Conservation (phyloP, 2,797 vertebrate species). For the Alectoris magna region DNA sequence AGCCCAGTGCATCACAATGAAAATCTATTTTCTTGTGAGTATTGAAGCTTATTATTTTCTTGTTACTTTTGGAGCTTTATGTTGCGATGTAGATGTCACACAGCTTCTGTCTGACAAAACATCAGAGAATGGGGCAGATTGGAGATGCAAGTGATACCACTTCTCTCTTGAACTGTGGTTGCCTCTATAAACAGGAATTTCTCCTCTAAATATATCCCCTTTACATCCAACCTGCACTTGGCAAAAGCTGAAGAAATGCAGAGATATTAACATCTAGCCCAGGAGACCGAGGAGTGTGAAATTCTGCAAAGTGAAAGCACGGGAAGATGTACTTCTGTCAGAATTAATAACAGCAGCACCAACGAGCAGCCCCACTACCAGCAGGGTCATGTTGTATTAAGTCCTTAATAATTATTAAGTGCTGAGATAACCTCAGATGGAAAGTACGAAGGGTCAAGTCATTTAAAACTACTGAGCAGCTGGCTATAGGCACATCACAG, state of each 20-base stretch:
- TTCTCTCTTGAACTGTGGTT: not conserved
- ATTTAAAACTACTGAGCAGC: not conserved
- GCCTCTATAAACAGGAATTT: not conserved
- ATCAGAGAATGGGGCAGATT: not conserved
- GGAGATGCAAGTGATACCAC: not conserved
- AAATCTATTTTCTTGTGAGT: rapidly evolving
- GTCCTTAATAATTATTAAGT: not conserved
- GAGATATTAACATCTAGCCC: not conserved
- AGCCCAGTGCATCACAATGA: not conserved
- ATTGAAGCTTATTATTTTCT: not conserved
- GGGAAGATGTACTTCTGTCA: not conserved
- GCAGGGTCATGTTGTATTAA: not conserved
- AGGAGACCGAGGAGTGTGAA: not conserved
- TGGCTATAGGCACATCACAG: not conserved
- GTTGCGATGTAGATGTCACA: not conserved
- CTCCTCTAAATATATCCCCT: not conserved
- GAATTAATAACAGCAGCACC: not conserved
- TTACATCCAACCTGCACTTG: not conserved
- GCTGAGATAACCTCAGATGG: not conserved
- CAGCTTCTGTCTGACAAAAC: not conserved
- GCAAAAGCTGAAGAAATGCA: not conserved
- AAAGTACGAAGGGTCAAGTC: not conserved
- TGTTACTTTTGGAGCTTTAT: not conserved
- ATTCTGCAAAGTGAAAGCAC: not conserved
- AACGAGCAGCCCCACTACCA: not conserved